Evolutionary conservation across 2,797 vertebrate species (phyloP).

Genomic region (Bryconaethiops microstoma): DNA sequence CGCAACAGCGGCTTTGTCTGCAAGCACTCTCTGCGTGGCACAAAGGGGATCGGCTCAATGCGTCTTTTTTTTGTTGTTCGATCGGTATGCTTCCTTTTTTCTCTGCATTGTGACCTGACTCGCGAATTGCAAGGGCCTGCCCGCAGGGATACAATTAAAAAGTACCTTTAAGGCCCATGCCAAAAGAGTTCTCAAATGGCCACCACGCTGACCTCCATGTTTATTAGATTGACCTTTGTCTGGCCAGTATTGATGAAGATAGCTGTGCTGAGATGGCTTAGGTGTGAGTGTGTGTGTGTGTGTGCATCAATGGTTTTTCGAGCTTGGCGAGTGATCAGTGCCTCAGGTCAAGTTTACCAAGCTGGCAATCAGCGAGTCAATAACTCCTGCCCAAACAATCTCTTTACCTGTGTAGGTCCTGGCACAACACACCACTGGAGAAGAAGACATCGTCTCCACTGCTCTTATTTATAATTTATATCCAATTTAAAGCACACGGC

Average conservation of each 20-base stretch:
- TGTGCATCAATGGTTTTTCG: slow-evolving; percentile 34
- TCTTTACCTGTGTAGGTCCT: slow-evolving; percentile 75
- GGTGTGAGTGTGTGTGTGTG: slow-evolving; percentile 50
- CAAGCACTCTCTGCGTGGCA: slow-evolving; percentile 16
- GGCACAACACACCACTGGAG: slow-evolving; percentile 72
- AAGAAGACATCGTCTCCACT: slow-evolving; percentile 75
- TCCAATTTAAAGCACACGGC: slow-evolving; percentile 74
- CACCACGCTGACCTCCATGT: slow-evolving; percentile 78
- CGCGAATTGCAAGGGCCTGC: slow-evolving; percentile 64
- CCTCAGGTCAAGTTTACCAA: slow-evolving; percentile 83
- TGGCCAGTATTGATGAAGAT: slow-evolving; percentile 79
- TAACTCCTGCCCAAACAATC: slow-evolving; percentile 72
- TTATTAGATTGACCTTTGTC: slow-evolving; percentile 84
- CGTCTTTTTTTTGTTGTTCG: slow-evolving; percentile 25
- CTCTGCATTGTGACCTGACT: slow-evolving; percentile 54
- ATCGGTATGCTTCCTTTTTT: slow-evolving; percentile 51
- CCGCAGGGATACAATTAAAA: slow-evolving; percentile 75
- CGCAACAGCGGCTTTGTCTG: slow-evolving; percentile 5
- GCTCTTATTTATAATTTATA: slow-evolving; percentile 86
- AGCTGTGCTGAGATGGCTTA: slow-evolving; percentile 60
- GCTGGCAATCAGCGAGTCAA: slow-evolving; percentile 83
- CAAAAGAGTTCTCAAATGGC: slow-evolving; percentile 77
- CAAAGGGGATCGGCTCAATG: slow-evolving; percentile 29
- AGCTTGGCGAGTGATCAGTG: slow-evolving; percentile 66
- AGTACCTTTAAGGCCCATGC: slow-evolving; percentile 72